Evolutionary conservation across 64 coral and sea anemone species (phyloP), one percentile per base, ranked within the genome.

Genomic region (Montipora sp.): DNA sequence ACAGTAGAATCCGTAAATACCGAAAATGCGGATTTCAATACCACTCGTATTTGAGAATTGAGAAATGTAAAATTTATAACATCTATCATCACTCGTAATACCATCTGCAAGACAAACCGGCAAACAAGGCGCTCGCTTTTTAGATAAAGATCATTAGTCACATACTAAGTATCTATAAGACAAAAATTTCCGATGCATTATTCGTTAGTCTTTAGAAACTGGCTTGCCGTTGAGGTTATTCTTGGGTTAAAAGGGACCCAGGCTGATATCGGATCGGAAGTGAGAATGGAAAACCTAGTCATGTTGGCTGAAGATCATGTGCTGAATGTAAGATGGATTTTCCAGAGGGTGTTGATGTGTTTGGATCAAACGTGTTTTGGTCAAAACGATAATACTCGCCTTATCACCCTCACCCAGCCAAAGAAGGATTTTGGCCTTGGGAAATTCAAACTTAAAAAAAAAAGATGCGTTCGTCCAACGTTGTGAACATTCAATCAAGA

Each of bases 211-310:
- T 15, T 63, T 63, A 12, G 60, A 63, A 63, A 63, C 3, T 15
- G 8, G 14, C 3, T 15, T 63, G 14, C 8, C 14, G 3, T 15
- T 63, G 60, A 63, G 14, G 11, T 15, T 63, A 15, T 63, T 36
- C 36, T 63, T 63, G 60, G 60, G 14, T 63, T 15, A 63, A 63
- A 63, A 63, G 60, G 14, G 51, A 55, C 51, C 60, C 46, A 48
- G 75, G 45, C 7, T 51, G 10, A 49, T 71, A 63, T 13, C 47
- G 65, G 18, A 71, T 71, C 61, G 82, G 82, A 85, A 85, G 18
- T 45, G 2, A 44, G 71, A 85, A 71, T 70, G 43, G 65, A 85
- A 85, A 72, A 67, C 59, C 81, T 63, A 59, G 81, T 59, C 81
- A 69, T 21, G 60, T 70, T 69, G 82, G 53, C 63, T 71, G 43